These are phyloP conservation scores for Catharus fuscescens DNA, from an alignment of 2,113 vertebrate genomes.

Conservation along the genomic window DNA sequence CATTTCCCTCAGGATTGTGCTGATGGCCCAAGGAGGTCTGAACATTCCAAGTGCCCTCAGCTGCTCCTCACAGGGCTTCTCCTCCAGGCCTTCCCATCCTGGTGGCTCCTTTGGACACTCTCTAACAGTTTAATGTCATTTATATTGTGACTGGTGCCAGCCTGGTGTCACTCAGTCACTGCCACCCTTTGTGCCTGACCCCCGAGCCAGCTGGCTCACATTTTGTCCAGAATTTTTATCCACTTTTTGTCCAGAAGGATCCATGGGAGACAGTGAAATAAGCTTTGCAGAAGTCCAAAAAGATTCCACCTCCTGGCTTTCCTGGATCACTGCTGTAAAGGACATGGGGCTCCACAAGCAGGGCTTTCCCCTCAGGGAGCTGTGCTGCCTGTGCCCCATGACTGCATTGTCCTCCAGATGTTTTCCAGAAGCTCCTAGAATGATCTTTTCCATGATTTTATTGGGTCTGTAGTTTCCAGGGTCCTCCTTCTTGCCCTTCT, in stretches of 20 bases:
- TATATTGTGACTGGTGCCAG: neutral
- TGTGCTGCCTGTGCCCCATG: neutral
- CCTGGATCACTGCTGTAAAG: neutral
- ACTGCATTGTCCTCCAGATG: neutral
- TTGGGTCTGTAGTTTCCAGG: neutral
- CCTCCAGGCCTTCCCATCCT: neutral
- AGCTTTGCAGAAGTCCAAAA: neutral
- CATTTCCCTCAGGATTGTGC: neutral
- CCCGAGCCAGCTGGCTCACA: neutral
- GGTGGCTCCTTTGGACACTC: neutral
- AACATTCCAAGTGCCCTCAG: neutral
- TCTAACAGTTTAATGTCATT: neutral
- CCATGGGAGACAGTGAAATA: fast-evolving
- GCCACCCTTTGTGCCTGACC: neutral
- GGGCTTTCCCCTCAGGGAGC: neutral
- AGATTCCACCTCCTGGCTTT: neutral
- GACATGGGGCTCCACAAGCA: neutral
- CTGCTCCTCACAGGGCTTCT: neutral
- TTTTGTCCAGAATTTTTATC: neutral
- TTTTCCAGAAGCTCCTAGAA: neutral
- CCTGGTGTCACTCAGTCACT: neutral
- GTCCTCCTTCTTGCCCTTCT: neutral
- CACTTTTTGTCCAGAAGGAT: neutral
- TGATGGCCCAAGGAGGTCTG: neutral
- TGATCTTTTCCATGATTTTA: neutral